Percentiles rank a stretch among this genome's conserved stretches.
Conservation (phyloP, 2,888 invertebrate species). For the Aspidiotus rigidus region DNA sequence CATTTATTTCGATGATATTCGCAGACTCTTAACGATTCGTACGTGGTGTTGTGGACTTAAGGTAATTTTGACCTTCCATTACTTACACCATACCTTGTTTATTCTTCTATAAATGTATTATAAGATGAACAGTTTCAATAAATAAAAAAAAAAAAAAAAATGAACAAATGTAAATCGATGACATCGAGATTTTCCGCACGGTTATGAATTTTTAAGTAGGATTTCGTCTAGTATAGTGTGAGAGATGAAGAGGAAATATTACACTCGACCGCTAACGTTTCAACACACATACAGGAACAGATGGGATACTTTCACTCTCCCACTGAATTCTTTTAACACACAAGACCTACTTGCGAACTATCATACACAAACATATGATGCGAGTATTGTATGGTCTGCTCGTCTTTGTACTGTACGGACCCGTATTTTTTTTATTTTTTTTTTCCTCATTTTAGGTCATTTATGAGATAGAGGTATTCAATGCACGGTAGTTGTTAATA, state of each 20-base stretch:
- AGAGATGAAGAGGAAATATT: neutral
- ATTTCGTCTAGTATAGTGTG: neutral
- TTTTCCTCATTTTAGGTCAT: constrained; percentile 27
- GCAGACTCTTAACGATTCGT: no score
- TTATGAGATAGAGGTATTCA: neutral
- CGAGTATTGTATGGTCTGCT: constrained; percentile 14
- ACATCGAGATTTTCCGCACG: constrained; percentile 1
- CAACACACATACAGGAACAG: neutral
- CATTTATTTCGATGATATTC: no score
- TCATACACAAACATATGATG: constrained; percentile 14
- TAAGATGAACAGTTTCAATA: neutral
- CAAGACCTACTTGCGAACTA: constrained; percentile 31
- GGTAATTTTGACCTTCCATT: no score
- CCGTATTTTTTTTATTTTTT: constrained; percentile 23
- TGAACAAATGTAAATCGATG: neutral
- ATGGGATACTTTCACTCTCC: constrained; percentile 29
- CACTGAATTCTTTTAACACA: constrained; percentile 22
- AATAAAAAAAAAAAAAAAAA: neutral
- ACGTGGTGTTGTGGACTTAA: no score
- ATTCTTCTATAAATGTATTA: no score
- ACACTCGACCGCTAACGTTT: neutral
- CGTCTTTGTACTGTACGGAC: constrained; percentile 6
- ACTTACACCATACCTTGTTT: no score
- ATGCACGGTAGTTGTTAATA: neutral
- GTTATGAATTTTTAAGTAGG: neutral